Conservation (phyloP, 2,113 vertebrate genomes). For the Chaenocephalus aceratus region DNA sequence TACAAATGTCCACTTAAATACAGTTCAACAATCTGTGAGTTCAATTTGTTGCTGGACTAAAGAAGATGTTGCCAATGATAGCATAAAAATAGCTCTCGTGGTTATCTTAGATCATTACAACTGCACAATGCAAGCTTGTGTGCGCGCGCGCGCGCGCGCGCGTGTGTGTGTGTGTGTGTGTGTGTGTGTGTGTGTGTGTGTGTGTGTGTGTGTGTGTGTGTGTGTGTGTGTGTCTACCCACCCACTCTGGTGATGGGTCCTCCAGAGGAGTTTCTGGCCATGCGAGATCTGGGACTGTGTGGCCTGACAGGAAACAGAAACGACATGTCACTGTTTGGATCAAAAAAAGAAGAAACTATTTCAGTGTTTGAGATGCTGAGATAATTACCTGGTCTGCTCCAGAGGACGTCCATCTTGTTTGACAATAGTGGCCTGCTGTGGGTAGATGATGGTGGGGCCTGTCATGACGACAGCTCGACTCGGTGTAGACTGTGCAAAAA, state of each 20-base stretch:
- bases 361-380: neutral
- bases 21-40: neutral
- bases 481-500: constrained; percentile 79
- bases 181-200: neutral
- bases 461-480: constrained; percentile 80
- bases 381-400: constrained; percentile 77
- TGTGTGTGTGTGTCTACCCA: constrained; percentile 71
- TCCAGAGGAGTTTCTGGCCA: constrained; percentile 81
- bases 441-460: constrained; percentile 90
- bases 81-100: constrained; percentile 32
- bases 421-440: constrained; percentile 80
- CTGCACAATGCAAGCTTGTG: neutral
- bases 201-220: constrained; percentile 13
- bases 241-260: constrained; percentile 92
- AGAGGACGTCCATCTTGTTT: constrained; percentile 82
- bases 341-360: neutral
- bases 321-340: constrained; percentile 20
- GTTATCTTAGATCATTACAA: constrained; percentile 35
- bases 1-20: constrained; percentile 1
- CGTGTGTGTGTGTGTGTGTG: neutral
- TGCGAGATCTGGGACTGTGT: constrained; percentile 89
- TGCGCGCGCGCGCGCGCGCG: too few species aligned
- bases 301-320: constrained; percentile 77
- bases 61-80: neutral
- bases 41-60: neutral